A percentile compares a stretch with the other conserved stretches of the same genome.
phyloP scores from a whole-genome alignment of 2,888 invertebrate species.

The Eristalis tenax region DNA sequence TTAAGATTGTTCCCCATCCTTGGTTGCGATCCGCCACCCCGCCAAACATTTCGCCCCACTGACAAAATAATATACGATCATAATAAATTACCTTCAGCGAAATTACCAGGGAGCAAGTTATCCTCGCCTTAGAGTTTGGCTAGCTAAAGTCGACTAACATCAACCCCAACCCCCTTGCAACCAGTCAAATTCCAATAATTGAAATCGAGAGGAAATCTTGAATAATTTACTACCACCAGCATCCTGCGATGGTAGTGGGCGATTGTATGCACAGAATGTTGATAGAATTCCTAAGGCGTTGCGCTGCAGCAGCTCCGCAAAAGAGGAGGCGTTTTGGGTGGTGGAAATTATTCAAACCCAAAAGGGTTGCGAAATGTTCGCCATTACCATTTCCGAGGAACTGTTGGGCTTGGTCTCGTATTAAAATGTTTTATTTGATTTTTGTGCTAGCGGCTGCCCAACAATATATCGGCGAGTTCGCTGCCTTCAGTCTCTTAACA shows the following conservation, averaged over 20 bases:
- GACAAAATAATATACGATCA: conserved; percentile 65
- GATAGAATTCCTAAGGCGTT: conserved; percentile 38
- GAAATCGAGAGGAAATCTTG: conserved; percentile 71
- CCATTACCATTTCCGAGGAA: conserved; percentile 2
- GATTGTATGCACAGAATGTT: conserved; percentile 55
- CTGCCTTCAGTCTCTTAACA: not conserved
- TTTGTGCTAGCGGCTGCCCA: conserved; percentile 17
- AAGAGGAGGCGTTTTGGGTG: not conserved
- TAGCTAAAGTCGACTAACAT: conserved; percentile 19
- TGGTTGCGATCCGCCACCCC: not conserved
- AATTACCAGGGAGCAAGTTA: conserved; percentile 53
- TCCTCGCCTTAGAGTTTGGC: conserved; percentile 18
- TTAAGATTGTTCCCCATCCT: conserved; percentile 62
- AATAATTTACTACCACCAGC: conserved; percentile 62
- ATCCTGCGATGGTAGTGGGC: conserved; percentile 15
- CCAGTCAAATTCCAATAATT: conserved; percentile 70
- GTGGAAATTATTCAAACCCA: conserved; percentile 47
- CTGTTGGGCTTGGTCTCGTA: conserved; percentile 18
- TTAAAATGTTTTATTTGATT: conserved; percentile 35
- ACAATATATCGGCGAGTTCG: not conserved
- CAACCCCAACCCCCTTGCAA: not conserved
- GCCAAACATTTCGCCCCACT: not conserved
- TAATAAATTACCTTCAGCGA: conserved; percentile 66
- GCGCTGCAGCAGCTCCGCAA: not conserved
- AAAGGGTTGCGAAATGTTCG: conserved; percentile 46